phyloP scores from a whole-genome alignment of 2,888 invertebrate species.

The Dimorphilus gyrociliatus region DNA sequence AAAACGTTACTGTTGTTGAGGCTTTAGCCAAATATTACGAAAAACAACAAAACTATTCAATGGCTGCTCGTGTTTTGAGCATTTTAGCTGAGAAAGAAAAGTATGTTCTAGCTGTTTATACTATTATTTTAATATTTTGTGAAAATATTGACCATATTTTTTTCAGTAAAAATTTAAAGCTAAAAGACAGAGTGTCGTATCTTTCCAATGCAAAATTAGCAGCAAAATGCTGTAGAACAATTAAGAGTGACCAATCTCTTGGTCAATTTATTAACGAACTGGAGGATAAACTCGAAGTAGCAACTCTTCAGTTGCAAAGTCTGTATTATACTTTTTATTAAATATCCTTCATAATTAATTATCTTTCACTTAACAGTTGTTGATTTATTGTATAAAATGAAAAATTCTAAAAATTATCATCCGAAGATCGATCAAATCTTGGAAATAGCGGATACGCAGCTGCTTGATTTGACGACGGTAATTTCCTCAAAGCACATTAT shows the following conservation, averaged over 20 bases:
- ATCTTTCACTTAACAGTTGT: too few relatives aligned
- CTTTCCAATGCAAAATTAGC: constrained; percentile 85
- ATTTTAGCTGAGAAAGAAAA: constrained; percentile 56
- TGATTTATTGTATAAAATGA: too few relatives aligned
- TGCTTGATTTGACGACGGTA: too few relatives aligned
- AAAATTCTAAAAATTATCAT: too few relatives aligned
- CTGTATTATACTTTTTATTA: too few relatives aligned
- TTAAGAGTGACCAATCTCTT: constrained; percentile 45
- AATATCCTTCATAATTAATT: too few relatives aligned
- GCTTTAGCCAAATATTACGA: constrained; percentile 92
- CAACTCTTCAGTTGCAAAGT: constrained; percentile 2
- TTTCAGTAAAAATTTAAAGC: constrained; percentile 52
- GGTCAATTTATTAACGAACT: constrained; percentile 68
- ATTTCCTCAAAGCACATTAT: too few relatives aligned
- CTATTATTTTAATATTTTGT: too few relatives aligned
- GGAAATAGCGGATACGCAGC: too few relatives aligned
- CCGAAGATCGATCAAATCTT: too few relatives aligned
- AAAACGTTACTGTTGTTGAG: constrained; percentile 51
- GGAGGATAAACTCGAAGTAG: constrained; percentile 79
- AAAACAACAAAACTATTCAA: constrained; percentile 70
- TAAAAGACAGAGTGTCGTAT: constrained; percentile 70
- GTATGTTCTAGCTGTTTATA: constrained; percentile 11
- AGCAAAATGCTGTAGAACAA: constrained; percentile 54
- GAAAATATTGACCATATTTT: constrained; percentile 5
- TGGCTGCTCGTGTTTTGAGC: constrained; percentile 76